A percentile compares a stretch with the other conserved stretches of the same genome.
These are phyloP conservation scores for Rhagoletis zephyria DNA, from an alignment of 1,140 invertebrate genomes.

Conservation along the genomic window DNA sequence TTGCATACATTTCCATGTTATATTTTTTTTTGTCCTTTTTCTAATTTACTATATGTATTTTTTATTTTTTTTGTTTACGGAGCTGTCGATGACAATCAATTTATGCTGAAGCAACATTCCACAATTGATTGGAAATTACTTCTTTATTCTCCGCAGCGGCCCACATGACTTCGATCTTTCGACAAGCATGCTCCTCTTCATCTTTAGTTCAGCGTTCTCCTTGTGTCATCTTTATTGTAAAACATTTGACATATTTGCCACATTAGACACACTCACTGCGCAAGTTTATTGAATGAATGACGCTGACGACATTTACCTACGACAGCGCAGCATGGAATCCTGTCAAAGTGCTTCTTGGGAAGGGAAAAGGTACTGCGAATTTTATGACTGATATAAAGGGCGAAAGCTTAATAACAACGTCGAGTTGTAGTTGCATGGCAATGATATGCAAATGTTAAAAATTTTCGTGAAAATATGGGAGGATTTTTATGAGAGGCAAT, in stretches of 20 bases:
- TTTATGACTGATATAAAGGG: too few species aligned
- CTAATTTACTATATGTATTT: neutral
- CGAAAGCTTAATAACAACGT: too few species aligned
- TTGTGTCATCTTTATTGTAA: conserved; percentile 36
- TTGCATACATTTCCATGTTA: neutral
- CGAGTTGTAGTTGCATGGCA: too few species aligned
- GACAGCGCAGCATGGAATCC: conserved; percentile 21
- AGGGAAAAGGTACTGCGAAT: too few species aligned
- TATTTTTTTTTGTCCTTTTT: neutral
- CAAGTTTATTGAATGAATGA: conserved; percentile 44
- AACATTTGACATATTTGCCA: conserved; percentile 42
- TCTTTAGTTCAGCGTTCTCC: neutral
- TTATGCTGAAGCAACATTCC: conserved; percentile 37
- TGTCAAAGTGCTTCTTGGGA: neutral
- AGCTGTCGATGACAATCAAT: conserved; percentile 40
- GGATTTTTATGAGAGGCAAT: too few species aligned
- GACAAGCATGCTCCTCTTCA: neutral
- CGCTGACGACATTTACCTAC: conserved; percentile 30
- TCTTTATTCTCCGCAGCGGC: neutral
- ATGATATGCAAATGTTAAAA: too few species aligned
- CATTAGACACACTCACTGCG: conserved; percentile 45
- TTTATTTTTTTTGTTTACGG: neutral
- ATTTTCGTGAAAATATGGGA: too few species aligned
- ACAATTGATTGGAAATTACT: conserved; percentile 46
- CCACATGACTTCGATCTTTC: conserved; percentile 16